These are phyloP conservation scores for Trialeurodes vaporariorum DNA, from an alignment of 1,140 invertebrate species.

Conservation along the genomic window DNA sequence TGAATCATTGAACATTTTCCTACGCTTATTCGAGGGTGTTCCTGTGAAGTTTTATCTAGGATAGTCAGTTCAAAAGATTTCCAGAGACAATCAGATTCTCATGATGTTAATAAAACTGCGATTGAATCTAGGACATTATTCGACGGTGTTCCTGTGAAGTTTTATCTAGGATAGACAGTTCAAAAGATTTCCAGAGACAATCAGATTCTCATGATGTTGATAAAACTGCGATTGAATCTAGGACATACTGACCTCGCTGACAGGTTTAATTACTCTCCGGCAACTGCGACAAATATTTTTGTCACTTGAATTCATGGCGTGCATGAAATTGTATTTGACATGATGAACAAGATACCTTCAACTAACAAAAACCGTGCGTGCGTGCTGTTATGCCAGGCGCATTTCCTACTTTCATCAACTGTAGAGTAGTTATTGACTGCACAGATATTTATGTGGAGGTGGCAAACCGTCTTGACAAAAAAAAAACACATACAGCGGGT, in stretches of 20 bases:
- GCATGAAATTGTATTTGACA: slow-evolving; percentile 6
- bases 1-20: not conserved
- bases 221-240: slow-evolving; percentile 10
- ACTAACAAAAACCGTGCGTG: slow-evolving; percentile 4
- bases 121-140: slow-evolving; percentile 5
- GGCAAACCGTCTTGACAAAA: slow-evolving; percentile 8
- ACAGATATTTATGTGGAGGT: slow-evolving; percentile 1
- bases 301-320: slow-evolving; percentile 8
- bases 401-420: slow-evolving; percentile 3
- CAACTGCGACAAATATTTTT: slow-evolving; percentile 9
- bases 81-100: slow-evolving; percentile 9
- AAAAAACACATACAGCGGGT: too few species aligned
- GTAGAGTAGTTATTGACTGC: slow-evolving; percentile 8
- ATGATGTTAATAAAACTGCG: slow-evolving; percentile 6
- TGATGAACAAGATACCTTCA: not conserved
- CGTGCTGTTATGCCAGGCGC: not conserved
- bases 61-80: slow-evolving; percentile 2
- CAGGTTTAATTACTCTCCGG: slow-evolving; percentile 6
- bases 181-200: slow-evolving; percentile 3
- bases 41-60: slow-evolving; percentile 2
- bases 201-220: slow-evolving; percentile 6
- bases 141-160: slow-evolving; percentile 2
- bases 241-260: slow-evolving; percentile 8
- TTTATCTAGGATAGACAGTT: slow-evolving; percentile 6
- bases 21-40: not conserved